Evolutionary conservation across 2,113 vertebrate genomes (phyloP).

Genomic region (Orthochromis malagaraziensis): DNA sequence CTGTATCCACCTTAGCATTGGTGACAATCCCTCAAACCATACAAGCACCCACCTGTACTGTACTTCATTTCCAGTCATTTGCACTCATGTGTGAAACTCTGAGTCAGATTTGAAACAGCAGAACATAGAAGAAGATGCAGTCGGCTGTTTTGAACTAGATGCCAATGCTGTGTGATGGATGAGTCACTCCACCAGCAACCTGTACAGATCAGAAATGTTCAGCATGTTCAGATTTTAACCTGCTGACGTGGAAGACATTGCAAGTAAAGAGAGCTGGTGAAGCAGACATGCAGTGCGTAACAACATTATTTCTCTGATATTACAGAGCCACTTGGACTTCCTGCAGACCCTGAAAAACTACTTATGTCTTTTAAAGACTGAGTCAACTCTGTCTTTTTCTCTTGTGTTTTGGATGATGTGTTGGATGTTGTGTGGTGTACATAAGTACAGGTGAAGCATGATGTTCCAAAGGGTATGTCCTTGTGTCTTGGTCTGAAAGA

Average conservation of each 20-base stretch:
- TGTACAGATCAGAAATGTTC: background rate
- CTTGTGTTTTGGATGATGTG: background rate
- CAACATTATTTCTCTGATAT: background rate
- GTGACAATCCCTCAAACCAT: background rate
- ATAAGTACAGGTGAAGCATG: slow-evolving; percentile 23
- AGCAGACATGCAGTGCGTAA: background rate
- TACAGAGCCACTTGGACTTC: background rate
- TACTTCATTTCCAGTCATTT: background rate
- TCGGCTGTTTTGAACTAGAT: background rate
- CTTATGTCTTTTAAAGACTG: background rate
- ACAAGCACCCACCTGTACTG: background rate
- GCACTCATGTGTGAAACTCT: background rate
- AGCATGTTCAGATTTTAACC: background rate
- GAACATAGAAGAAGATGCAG: background rate
- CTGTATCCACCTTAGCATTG: background rate
- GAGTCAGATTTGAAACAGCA: background rate
- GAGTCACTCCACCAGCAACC: background rate
- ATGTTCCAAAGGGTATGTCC: background rate
- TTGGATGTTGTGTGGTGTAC: background rate
- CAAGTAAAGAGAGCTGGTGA: background rate
- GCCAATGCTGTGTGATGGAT: background rate
- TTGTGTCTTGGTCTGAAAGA: background rate
- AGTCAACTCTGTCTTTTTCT: background rate
- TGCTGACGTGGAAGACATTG: background rate
- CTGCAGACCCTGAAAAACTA: background rate